Evolutionary conservation across 2,113 vertebrate genomes (phyloP), one percentile per base, ranked within the genome.

Genomic region (Gavia stellata): DNA sequence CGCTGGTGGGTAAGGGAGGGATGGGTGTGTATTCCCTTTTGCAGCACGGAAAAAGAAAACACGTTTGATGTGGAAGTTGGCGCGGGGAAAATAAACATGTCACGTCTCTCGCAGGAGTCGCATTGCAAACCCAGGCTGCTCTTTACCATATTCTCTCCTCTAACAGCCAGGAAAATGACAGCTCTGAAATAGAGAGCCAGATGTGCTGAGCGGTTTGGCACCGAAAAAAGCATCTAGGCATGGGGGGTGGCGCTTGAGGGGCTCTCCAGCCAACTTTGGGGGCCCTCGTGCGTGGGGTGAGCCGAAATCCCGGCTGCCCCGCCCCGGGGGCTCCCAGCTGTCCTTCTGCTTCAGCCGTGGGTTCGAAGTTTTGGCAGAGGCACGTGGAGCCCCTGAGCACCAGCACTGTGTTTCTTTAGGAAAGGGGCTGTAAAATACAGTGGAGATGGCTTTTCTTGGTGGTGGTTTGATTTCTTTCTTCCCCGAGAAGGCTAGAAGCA

Each of bases 191-290:
- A 12, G 0, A 2, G 59, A 38, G 58, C 49, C 71, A 38, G 95
- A 80, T 62, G 85, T 65, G 81, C 59, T 4, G 36, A 53, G 78
- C 21, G 8, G 36, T 58, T 77, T 87, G 82, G 78, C 68, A 42
- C 73, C 1, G 1, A 7, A 7, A 38, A 47, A 34, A 25, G 4
- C 21, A 8, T 6, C 50, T 9, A 9, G 24, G 44, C 12, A 2
- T 0, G 5, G 29, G 10, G 44, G 65, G 78, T 0, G 10, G 44
- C 1, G 2, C 6, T 40, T 0, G 26, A 11, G 36, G 68, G 29
- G 52, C 4, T 65, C 45, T 38, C 7, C 9, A 16, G 67, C 34
- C 45, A 29, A 14, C 3, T 58, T 40, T 6, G 49, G 38, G 80
- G 79, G 24, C 19, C 14, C 15, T 11, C 1, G 6, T 9, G 52